A percentile compares a stretch with the other conserved stretches of the same genome.
Conservation (phyloP, 2,888 invertebrate genomes). For the Incurvaria masculella region DNA sequence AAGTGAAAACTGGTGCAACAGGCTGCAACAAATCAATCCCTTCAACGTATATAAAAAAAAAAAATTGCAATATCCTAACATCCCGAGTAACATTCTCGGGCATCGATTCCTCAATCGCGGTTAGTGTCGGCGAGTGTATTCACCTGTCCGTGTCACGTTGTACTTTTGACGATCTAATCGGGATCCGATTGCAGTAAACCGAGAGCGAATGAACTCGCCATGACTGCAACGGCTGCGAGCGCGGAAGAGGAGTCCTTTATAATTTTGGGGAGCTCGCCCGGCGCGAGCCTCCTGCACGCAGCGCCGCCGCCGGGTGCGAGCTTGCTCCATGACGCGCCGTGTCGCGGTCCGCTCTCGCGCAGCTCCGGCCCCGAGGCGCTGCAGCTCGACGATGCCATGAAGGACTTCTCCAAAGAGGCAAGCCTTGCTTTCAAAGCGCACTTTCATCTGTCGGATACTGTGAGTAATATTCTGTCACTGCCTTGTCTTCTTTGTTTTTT, state of each 20-base stretch:
- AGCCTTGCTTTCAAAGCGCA: constrained; percentile 43
- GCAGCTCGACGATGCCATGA: constrained; percentile 39
- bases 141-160: no score
- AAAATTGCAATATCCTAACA: no score
- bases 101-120: no score
- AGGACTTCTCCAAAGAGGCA: constrained; percentile 35
- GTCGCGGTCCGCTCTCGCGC: constrained; percentile 23
- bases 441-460: constrained; percentile 29
- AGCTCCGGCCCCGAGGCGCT: neutral
- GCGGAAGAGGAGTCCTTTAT: constrained; percentile 47
- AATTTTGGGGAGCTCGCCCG: constrained; percentile 43
- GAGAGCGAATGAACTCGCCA: neutral
- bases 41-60: no score
- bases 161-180: no score
- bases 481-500: constrained; percentile 4
- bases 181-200: neutral
- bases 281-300: constrained; percentile 35
- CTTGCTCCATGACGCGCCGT: constrained; percentile 16
- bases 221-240: neutral
- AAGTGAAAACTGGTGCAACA: no score
- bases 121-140: no score
- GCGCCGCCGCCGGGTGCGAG: constrained; percentile 25
- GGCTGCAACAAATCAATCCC: no score
- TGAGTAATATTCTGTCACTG: constrained; percentile 1
- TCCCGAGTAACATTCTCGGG: no score